Percentiles rank a stretch among this genome's conserved stretches.
These are phyloP conservation scores for Hydrotaea diabolus DNA, from an alignment of 2,888 invertebrate species.

Conservation along the genomic window DNA sequence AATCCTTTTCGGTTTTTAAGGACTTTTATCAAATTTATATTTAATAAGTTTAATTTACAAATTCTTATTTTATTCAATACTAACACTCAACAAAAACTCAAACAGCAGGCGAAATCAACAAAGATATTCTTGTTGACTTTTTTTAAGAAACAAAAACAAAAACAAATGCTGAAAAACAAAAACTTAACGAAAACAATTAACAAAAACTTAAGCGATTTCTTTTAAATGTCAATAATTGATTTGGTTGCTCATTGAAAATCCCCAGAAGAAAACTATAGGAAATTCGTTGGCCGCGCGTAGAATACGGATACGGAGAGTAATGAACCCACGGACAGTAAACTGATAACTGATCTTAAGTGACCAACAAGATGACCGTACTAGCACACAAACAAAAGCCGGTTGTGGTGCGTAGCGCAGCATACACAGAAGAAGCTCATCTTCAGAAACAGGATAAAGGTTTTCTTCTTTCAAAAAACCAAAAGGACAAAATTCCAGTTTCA, in stretches of 20 bases:
- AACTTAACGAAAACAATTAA: slow-evolving; percentile 66
- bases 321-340: slow-evolving; percentile 59
- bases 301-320: slow-evolving; percentile 46
- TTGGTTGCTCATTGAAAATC: slow-evolving; percentile 11
- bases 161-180: slow-evolving; percentile 51
- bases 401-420: background rate
- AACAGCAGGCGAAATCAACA: slow-evolving; percentile 25
- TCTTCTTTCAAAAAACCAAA: slow-evolving; percentile 7
- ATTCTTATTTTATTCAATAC: slow-evolving; percentile 49
- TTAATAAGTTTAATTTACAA: too few species aligned
- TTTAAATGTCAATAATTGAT: slow-evolving; percentile 25
- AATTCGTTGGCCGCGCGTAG: slow-evolving; percentile 38
- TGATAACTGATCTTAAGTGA: slow-evolving; percentile 65
- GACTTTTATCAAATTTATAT: too few species aligned
- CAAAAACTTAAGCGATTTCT: slow-evolving; percentile 35
- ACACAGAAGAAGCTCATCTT: slow-evolving; percentile 34
- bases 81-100: slow-evolving; percentile 62
- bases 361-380: slow-evolving; percentile 57
- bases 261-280: slow-evolving; percentile 14
- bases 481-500: background rate
- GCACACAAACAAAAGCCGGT: slow-evolving; percentile 24
- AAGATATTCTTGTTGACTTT: slow-evolving; percentile 26
- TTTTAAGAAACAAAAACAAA: slow-evolving; percentile 18
- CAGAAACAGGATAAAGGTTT: slow-evolving; percentile 39
- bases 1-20: too few species aligned